Evolutionary conservation across 1,140 invertebrate species (phyloP).

Genomic region (Philopotamus ludificatus): DNA sequence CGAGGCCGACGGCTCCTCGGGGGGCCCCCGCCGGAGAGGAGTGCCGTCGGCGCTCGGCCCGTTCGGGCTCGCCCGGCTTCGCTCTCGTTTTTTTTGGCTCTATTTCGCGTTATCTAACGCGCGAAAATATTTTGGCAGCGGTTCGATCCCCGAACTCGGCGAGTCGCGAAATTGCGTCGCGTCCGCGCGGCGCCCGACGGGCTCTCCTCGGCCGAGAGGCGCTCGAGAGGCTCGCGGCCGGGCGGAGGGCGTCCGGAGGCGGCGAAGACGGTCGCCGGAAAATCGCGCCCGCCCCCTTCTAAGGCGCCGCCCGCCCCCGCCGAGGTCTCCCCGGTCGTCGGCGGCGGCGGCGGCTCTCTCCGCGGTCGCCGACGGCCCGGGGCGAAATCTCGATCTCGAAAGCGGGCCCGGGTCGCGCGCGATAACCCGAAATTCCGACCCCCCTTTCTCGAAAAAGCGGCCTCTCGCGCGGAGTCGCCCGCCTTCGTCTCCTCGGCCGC

Average conservation of each 20-base stretch:
- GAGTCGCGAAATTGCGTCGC: not conserved
- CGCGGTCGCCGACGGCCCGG: not conserved
- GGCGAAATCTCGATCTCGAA: not conserved
- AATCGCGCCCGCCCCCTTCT: too few species aligned
- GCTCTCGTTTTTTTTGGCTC: not conserved
- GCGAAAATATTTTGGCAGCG: too few species aligned
- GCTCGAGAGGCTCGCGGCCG: too few species aligned
- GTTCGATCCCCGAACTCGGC: not conserved
- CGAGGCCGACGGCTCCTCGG: too few species aligned
- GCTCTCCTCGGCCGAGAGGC: too few species aligned
- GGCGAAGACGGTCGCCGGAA: too few species aligned
- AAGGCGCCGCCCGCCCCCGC: not conserved
- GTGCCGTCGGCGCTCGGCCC: too few species aligned
- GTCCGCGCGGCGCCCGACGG: not conserved
- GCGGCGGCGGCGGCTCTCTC: not conserved
- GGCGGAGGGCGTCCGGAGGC: too few species aligned
- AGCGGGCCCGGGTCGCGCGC: slow-evolving; percentile 1
- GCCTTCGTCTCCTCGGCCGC: slow-evolving; percentile 5
- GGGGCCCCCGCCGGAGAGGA: too few species aligned
- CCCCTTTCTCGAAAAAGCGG: slow-evolving; percentile 23
- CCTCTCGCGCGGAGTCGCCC: slow-evolving; percentile 11
- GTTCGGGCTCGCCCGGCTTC: not conserved
- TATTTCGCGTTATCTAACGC: too few species aligned
- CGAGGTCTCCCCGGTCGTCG: not conserved
- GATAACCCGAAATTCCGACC: slow-evolving; percentile 26